Percentiles rank a stretch among this genome's conserved stretches.
These are phyloP conservation scores for Gallinago media DNA, from an alignment of 2,113 vertebrate species.

Conservation along the genomic window DNA sequence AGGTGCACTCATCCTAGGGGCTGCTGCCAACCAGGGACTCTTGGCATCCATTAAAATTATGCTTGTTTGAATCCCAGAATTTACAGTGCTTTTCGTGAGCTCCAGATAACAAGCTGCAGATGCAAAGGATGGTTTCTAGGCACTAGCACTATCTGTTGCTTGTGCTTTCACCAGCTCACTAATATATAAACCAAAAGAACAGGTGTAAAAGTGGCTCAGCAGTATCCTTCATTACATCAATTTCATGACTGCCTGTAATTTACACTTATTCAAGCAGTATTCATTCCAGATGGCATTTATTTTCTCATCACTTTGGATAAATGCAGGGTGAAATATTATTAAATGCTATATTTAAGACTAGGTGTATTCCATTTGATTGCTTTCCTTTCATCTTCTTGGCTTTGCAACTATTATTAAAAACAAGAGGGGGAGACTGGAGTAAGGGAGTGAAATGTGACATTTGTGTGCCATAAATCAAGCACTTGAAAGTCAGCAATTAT, in stretches of 20 bases:
- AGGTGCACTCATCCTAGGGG: not conserved
- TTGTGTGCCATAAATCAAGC: not conserved
- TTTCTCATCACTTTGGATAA: not conserved
- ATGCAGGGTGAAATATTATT: not conserved
- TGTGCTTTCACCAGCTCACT: not conserved
- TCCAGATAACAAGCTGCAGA: not conserved
- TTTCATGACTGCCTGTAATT: not conserved
- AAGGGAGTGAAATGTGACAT: not conserved
- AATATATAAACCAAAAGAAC: not conserved
- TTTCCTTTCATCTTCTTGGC: conserved; percentile 12
- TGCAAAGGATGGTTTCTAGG: not conserved
- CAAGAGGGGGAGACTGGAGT: not conserved
- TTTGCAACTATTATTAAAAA: not conserved
- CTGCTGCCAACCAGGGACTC: not conserved
- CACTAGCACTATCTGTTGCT: not conserved
- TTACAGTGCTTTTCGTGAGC: not conserved
- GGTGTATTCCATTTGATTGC: not conserved
- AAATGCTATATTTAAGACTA: not conserved
- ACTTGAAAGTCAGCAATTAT: not conserved
- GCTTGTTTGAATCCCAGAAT: not conserved
- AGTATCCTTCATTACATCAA: not conserved
- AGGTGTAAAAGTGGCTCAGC: not conserved
- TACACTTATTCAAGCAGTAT: not conserved
- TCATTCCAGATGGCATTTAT: not conserved
- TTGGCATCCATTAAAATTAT: not conserved